phyloP scores from a whole-genome alignment of 2,888 invertebrate genomes.

The Gnatocerus cornutus region DNA sequence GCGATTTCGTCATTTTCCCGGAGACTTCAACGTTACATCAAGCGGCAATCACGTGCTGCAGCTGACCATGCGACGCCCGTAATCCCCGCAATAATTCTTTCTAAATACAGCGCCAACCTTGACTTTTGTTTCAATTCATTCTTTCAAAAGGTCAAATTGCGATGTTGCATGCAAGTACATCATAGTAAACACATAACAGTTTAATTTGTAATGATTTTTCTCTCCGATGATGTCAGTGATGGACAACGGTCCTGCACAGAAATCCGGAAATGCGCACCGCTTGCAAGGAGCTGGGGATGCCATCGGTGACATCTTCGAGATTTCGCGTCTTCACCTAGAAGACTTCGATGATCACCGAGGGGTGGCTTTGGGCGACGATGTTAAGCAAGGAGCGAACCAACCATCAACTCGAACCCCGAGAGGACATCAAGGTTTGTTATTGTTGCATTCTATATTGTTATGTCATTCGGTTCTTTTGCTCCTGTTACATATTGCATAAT shows the following conservation, averaged over 20 bases:
- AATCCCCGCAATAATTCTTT: conserved; percentile 19
- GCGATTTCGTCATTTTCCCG: no score
- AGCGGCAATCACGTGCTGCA: conserved; percentile 1
- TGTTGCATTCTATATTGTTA: conserved; percentile 13
- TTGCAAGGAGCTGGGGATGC: conserved; percentile 81
- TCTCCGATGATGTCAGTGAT: no score
- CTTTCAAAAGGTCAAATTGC: conserved; percentile 31
- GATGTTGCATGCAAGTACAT: conserved; percentile 37
- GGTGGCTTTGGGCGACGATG: conserved; percentile 87
- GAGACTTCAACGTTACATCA: neutral
- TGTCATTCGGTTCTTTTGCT: conserved; percentile 27
- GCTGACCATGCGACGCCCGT: neutral
- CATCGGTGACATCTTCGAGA: conserved; percentile 88
- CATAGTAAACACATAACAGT: conserved; percentile 44
- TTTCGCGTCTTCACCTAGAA: conserved; percentile 83
- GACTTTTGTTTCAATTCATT: conserved; percentile 38
- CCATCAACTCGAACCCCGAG: conserved; percentile 81
- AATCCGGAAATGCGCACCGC: conserved; percentile 74
- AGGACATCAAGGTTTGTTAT: conserved; percentile 80
- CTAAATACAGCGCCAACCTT: conserved; percentile 28
- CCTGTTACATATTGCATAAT: conserved; percentile 49
- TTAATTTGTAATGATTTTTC: conserved; percentile 41
- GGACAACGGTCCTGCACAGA: conserved; percentile 84
- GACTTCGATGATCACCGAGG: conserved; percentile 81
- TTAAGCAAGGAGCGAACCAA: conserved; percentile 83